Percentiles rank a stretch among this genome's conserved stretches.
Evolutionary conservation across 2,888 invertebrate species (phyloP).

Genomic region (Cylloceria caligata): DNA sequence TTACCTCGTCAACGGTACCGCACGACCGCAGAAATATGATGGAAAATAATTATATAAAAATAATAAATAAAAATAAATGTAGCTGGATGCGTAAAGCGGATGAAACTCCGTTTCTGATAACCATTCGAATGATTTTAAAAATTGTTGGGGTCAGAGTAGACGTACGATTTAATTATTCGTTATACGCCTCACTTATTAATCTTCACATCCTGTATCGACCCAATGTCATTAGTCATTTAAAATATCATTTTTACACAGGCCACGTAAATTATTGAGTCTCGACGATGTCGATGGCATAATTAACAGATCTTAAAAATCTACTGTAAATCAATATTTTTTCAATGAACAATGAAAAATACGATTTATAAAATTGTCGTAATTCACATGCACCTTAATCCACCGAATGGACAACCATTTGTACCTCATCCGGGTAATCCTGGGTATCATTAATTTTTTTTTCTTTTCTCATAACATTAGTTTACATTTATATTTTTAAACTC

Average conservation of each 20-base stretch:
- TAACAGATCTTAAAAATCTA: not conserved
- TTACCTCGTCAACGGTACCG: slow-evolving; percentile 14
- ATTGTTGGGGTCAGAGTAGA: not conserved
- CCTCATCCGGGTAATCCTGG: too few relatives aligned
- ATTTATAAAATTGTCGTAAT: not conserved
- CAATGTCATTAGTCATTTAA: not conserved
- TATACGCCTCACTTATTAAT: not conserved
- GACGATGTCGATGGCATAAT: not conserved
- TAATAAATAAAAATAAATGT: not conserved
- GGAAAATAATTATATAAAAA: not conserved
- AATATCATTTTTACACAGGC: not conserved
- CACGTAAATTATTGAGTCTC: not conserved
- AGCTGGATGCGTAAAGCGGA: slow-evolving; percentile 5
- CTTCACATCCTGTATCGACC: not conserved
- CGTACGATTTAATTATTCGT: slow-evolving; percentile 7
- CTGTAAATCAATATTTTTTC: not conserved
- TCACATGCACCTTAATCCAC: not conserved
- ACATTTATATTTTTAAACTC: too few relatives aligned
- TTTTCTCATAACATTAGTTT: too few relatives aligned
- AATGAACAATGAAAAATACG: not conserved
- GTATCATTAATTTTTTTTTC: too few relatives aligned
- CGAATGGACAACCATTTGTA: too few relatives aligned
- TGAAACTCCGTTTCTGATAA: not conserved
- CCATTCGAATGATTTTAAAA: not conserved
- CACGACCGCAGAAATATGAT: slow-evolving; percentile 16